Percentiles rank a stretch among this genome's conserved stretches.
Evolutionary conservation across 1,140 invertebrate genomes (phyloP).

Genomic region (Oreohelix idahoensis): DNA sequence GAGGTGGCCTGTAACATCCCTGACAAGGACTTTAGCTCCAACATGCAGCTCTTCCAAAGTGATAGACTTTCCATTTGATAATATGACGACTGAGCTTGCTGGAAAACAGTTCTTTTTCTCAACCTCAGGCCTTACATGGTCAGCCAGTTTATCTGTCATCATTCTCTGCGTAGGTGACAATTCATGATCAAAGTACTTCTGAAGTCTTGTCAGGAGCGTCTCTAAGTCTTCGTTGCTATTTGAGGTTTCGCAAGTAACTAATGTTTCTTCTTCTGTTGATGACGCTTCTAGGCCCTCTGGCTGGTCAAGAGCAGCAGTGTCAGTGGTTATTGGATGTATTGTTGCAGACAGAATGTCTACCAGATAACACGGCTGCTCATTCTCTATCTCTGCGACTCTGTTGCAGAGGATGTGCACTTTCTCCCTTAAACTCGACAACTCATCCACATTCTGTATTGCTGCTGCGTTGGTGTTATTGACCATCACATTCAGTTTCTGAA

Average conservation of each 20-base stretch:
- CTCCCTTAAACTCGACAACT: neutral
- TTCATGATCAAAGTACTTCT: constrained; percentile 18
- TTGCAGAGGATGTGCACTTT: constrained; percentile 18
- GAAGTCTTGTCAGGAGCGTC: neutral
- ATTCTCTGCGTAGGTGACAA: neutral
- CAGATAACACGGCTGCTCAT: neutral
- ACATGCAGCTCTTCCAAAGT: constrained; percentile 2
- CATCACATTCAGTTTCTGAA: neutral
- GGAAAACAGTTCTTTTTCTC: constrained; percentile 20
- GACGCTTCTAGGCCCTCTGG: neutral
- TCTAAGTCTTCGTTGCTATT: neutral
- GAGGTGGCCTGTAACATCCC: neutral
- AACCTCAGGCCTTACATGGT: constrained; percentile 12
- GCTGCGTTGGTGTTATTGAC: constrained; percentile 4
- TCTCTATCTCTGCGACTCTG: constrained; percentile 4
- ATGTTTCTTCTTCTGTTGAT: neutral
- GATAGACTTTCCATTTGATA: neutral
- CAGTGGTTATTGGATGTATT: constrained; percentile 13
- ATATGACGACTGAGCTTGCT: neutral
- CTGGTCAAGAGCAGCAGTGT: neutral
- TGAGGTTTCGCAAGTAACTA: neutral
- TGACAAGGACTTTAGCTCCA: constrained; percentile 18
- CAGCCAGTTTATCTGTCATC: constrained; percentile 14
- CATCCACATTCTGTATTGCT: neutral
- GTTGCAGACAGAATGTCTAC: constrained; percentile 9